A percentile compares a stretch with the other conserved stretches of the same genome.
These are phyloP conservation scores for Anoncus sp. DNA, from an alignment of 2,888 invertebrate genomes.

Conservation along the genomic window DNA sequence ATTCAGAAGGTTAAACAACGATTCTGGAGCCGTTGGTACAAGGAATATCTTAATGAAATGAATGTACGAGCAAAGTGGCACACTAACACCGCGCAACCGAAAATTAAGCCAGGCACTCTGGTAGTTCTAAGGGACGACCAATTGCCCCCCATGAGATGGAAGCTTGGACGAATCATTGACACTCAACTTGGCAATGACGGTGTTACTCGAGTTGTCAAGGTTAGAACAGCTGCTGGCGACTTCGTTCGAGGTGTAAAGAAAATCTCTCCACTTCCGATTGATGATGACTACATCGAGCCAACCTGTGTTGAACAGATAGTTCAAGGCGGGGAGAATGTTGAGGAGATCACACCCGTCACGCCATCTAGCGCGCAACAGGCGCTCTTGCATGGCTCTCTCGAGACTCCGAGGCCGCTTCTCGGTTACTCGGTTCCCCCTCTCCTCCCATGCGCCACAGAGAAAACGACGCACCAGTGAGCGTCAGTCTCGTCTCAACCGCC, in stretches of 20 bases:
- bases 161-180: neutral
- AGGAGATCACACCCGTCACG: no score
- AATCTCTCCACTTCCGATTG: neutral
- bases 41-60: conserved; percentile 54
- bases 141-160: neutral
- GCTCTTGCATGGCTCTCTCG: no score
- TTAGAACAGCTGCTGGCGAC: neutral
- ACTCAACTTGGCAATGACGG: neutral
- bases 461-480: no score
- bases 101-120: neutral
- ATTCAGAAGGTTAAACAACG: conserved; percentile 32
- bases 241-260: neutral
- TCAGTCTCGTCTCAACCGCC: no score
- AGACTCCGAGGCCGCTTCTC: no score
- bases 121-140: neutral
- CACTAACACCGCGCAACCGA: neutral
- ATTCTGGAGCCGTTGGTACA: conserved; percentile 53
- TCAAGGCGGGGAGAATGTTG: no score
- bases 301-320: no score
- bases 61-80: conserved; percentile 43
- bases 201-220: neutral
- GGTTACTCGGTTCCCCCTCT: no score
- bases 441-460: no score
- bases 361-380: no score
- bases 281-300: no score